A percentile compares a stretch with the other conserved stretches of the same genome.
phyloP scores from a whole-genome alignment of 2,888 invertebrate species.

The Polylopha cassiicola region DNA sequence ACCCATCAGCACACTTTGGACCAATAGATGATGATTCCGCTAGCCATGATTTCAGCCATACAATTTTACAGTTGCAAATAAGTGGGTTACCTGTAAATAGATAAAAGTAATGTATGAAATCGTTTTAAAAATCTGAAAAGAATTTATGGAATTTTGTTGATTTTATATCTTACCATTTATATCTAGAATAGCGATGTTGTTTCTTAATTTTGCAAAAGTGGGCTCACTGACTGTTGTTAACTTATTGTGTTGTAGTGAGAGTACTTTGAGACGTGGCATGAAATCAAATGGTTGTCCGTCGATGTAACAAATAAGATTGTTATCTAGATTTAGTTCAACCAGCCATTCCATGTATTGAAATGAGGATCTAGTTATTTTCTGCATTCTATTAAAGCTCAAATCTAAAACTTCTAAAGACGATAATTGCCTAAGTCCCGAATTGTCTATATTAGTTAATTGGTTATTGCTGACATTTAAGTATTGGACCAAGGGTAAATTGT shows the following conservation, averaged over 20 bases:
- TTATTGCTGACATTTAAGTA: slow-evolving; percentile 91
- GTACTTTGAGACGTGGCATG: slow-evolving; percentile 89
- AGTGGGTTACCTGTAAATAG: slow-evolving; percentile 86
- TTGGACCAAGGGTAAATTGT: slow-evolving; percentile 85
- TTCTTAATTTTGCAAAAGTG: slow-evolving; percentile 84
- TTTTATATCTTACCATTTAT: slow-evolving; percentile 82
- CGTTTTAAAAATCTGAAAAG: neutral
- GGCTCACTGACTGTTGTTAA: slow-evolving; percentile 84
- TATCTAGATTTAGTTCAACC: slow-evolving; percentile 90
- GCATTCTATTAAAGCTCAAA: slow-evolving; percentile 86
- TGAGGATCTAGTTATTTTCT: slow-evolving; percentile 82
- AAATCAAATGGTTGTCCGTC: slow-evolving; percentile 88
- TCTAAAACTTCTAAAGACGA: slow-evolving; percentile 90
- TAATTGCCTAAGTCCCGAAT: slow-evolving; percentile 84
- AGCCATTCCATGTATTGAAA: slow-evolving; percentile 88
- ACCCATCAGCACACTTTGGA: slow-evolving; percentile 88
- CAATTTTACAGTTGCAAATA: slow-evolving; percentile 86
- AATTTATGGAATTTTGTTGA: neutral
- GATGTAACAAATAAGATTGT: slow-evolving; percentile 88
- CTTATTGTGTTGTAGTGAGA: slow-evolving; percentile 86
- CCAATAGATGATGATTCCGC: slow-evolving; percentile 85
- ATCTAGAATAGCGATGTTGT: slow-evolving; percentile 89
- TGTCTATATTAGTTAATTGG: slow-evolving; percentile 84
- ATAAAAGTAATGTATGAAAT: slow-evolving; percentile 5
- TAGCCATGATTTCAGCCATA: slow-evolving; percentile 91